phyloP scores from a whole-genome alignment of 2,113 vertebrate species.

The Ptychochromis oligacanthus region DNA sequence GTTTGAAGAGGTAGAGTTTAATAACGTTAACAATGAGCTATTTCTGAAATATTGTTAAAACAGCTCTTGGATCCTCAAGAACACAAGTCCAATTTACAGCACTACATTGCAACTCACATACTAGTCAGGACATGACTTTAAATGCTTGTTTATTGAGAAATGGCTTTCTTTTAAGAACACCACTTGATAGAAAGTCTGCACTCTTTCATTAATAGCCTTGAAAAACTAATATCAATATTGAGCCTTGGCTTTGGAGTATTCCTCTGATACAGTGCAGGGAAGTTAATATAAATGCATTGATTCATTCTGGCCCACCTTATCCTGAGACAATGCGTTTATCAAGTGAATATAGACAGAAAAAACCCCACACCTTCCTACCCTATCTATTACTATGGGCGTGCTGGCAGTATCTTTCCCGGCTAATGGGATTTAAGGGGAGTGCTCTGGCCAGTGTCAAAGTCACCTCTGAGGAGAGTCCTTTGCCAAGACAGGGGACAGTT shows the following conservation, averaged over 20 bases:
- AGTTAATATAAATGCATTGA: slow-evolving; percentile 46
- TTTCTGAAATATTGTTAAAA: background rate
- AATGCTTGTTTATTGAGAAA: background rate
- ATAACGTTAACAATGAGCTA: background rate
- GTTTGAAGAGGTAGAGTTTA: no score
- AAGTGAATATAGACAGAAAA: slow-evolving; percentile 6
- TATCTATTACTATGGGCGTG: slow-evolving; percentile 39
- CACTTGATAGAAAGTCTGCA: no score
- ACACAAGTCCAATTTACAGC: background rate
- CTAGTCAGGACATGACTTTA: background rate
- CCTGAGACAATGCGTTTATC: slow-evolving; percentile 24
- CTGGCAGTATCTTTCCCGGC: slow-evolving; percentile 44
- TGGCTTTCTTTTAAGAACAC: background rate
- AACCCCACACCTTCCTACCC: background rate
- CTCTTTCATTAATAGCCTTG: slow-evolving; percentile 12
- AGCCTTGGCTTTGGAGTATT: slow-evolving; percentile 2
- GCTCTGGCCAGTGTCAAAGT: slow-evolving; percentile 79
- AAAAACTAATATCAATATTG: slow-evolving; percentile 18
- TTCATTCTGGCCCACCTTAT: slow-evolving; percentile 15
- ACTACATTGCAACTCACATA: background rate
- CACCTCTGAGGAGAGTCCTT: slow-evolving; percentile 75
- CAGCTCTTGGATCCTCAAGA: background rate
- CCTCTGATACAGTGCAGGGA: background rate
- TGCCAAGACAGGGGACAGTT: slow-evolving; percentile 71
- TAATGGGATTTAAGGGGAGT: slow-evolving; percentile 71